Evolutionary conservation across 2,797 vertebrate genomes (phyloP).

Genomic region (Hippopotamyrus pictus): DNA sequence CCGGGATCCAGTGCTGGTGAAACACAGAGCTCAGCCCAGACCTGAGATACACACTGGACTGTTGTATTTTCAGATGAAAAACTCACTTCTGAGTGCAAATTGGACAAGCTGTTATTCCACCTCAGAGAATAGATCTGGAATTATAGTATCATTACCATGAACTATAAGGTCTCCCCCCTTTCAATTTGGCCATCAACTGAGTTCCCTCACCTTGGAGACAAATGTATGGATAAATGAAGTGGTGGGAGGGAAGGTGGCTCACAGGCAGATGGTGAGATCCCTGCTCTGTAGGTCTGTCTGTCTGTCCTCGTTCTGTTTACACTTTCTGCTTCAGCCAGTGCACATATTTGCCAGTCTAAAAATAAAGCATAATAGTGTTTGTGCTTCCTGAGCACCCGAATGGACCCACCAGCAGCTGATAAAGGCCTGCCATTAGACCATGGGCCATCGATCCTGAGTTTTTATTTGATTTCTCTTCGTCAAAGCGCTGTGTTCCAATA

Average conservation of each 20-base stretch:
- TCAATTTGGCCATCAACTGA: neutral
- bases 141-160: slow-evolving; percentile 10
- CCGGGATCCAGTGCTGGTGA: neutral
- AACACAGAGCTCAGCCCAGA: neutral
- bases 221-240: slow-evolving; percentile 22
- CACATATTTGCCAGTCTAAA: neutral
- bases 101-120: slow-evolving; percentile 28
- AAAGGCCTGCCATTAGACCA: slow-evolving; percentile 4
- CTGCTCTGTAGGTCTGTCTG: neutral
- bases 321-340: neutral
- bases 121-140: slow-evolving; percentile 22
- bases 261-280: neutral
- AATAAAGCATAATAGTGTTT: neutral
- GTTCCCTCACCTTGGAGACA: neutral
- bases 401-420: neutral
- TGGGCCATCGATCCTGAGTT: neutral
- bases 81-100: slow-evolving; percentile 10
- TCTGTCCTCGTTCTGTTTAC: neutral
- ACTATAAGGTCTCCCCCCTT: neutral
- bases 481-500: neutral
- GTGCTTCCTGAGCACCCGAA: neutral
- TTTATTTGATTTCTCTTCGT: neutral
- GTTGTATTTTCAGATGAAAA: neutral
- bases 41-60: neutral
- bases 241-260: slow-evolving; percentile 8